A percentile compares a stretch with the other conserved stretches of the same genome.
Evolutionary conservation across 2,797 vertebrate species (phyloP).

Genomic region (Ambastaia sidthimunki): DNA sequence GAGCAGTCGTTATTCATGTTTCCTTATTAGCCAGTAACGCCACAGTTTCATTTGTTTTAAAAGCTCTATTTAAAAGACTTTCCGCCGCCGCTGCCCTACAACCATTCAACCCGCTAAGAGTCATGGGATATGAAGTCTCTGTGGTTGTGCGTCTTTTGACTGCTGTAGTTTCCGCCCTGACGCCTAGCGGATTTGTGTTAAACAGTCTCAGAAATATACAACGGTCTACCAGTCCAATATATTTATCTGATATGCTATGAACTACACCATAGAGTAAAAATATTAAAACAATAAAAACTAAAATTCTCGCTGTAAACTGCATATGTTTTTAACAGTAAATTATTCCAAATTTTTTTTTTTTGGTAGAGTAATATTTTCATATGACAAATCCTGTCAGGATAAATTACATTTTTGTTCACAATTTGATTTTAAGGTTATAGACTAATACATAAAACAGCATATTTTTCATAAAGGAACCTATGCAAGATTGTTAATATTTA

Average conservation of each 20-base stretch:
- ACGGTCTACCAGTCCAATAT: neutral
- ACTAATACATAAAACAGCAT: too few species aligned
- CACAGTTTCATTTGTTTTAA: conserved; percentile 12
- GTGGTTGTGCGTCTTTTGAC: conserved; percentile 24
- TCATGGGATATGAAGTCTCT: conserved; percentile 53
- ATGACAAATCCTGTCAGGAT: too few species aligned
- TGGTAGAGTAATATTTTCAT: too few species aligned
- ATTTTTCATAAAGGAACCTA: too few species aligned
- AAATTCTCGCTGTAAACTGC: too few species aligned
- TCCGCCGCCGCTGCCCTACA: conserved; percentile 43
- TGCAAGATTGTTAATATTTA: neutral
- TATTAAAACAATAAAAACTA: too few species aligned
- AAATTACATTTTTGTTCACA: too few species aligned
- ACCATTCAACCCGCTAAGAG: conserved; percentile 27
- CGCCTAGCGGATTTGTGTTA: neutral
- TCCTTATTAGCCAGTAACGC: neutral
- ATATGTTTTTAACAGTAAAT: too few species aligned
- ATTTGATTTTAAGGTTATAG: too few species aligned
- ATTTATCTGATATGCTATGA: neutral
- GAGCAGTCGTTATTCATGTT: neutral
- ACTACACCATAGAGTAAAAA: too few species aligned
- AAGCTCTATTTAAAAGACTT: conserved; percentile 32
- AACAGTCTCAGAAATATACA: neutral
- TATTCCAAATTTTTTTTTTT: too few species aligned
- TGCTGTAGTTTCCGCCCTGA: conserved; percentile 24